Evolutionary conservation across 2,888 invertebrate species (phyloP).

Genomic region (Gandaritis pyraliata): DNA sequence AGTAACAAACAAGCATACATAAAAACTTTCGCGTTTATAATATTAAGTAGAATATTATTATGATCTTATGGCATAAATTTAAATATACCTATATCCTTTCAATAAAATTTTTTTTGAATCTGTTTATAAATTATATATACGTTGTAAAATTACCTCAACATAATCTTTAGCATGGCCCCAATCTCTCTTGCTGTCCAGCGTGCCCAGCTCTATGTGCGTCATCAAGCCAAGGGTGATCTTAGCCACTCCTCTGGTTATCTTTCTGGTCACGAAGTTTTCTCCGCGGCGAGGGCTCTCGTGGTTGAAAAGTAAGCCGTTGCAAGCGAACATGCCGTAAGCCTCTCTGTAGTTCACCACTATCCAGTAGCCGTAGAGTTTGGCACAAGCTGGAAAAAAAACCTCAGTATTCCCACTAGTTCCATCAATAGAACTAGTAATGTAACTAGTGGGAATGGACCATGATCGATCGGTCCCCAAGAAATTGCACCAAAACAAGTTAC

Average conservation of each 20-base stretch:
- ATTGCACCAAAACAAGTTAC: no score
- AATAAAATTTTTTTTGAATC: no score
- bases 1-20: no score
- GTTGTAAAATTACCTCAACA: constrained; percentile 88
- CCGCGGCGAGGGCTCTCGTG: constrained; percentile 98
- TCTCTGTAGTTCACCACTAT: constrained; percentile 98
- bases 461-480: no score
- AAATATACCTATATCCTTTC: no score
- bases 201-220: constrained; percentile 94
- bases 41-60: no score
- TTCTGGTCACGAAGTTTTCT: constrained; percentile 99
- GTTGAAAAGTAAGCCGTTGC: constrained; percentile 98
- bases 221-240: constrained; percentile 96
- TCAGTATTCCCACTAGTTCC: no score
- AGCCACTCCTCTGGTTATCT: constrained; percentile 98
- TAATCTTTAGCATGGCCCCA: constrained; percentile 99
- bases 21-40: no score
- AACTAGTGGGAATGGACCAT: no score
- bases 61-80: no score
- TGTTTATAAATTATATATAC: no score
- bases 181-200: constrained; percentile 97
- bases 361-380: constrained; percentile 98
- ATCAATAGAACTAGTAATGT: no score
- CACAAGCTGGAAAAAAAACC: constrained; percentile 89
- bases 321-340: constrained; percentile 97